Base-by-base conservation (phyloP, 1,140 invertebrate genomes). In the Camponotus pennsylvanicus region DNA sequence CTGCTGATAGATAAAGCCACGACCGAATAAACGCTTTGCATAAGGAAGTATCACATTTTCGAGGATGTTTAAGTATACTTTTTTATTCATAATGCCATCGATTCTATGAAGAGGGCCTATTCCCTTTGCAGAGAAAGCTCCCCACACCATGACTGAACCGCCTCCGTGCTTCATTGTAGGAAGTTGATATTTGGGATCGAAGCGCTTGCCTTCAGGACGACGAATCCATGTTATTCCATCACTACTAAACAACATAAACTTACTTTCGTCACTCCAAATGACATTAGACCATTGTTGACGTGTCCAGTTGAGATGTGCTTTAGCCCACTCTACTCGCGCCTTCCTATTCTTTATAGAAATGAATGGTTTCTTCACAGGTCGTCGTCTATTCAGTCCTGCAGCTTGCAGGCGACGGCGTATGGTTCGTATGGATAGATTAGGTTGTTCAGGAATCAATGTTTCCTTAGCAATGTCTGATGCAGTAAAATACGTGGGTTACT, bases 1-100 rank as follows among this genome's bases (percentile, higher is more conserved):
- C 9, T 71, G 69, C 7, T 71, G 69, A 71, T 71, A 52, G 2
- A 71, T 71, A n/a, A 55, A 71, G 21, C 69, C 40, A 3, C 3
- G 66, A 27, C 37, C 21, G 2, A 69, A 13, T 11, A 32, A 21
- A 61, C 7, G 37, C 18, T 66, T 66, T 61, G 59, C 59, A 61
- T 61, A 27, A 32, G 63, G 11, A 64, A 34, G 63, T 32, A 64
- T 64, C 13, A 37, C 32, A 34, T 64, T 64, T 32, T 64, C 63
- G 4, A 64, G 63, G 63, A 64, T 64, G 15, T 64, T 2, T 5
- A 18, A 13, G 11, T 64, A 64, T 32, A 15, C 13, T 34, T 64
- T 34, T 2, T 4, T 32, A 64, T 64, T 13, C 34, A 64, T 64
- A 13, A 37, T 18, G 3, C 32, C 61, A 13, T 15, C 15, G 32